Base-by-base conservation (phyloP, 1,140 invertebrate genomes). In the Drosophila sechellia region DNA sequence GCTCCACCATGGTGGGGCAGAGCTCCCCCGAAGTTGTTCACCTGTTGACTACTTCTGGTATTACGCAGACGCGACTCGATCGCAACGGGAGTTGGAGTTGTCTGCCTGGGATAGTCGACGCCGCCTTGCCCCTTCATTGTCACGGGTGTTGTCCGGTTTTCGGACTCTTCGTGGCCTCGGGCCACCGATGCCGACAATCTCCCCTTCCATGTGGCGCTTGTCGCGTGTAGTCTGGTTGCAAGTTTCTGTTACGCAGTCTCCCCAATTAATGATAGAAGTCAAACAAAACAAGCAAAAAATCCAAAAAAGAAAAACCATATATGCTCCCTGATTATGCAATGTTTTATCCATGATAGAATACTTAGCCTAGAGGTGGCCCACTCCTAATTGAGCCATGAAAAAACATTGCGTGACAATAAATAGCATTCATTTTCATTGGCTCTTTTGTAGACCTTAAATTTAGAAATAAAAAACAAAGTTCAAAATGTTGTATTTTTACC, bases 1-100 rank as follows among this genome's bases (percentile, higher is more conserved):
- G 61, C 56, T 40, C 35, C 37, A 17, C 15, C 35, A 22, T 22
- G 20, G 20, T 22, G 20, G 20, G 0, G 20, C 20, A 10, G 20
- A 50, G 48, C 52, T 57, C 45, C 56, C 50, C 63, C 61, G 25
- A 79, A 89, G 79, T 60, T 89, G 83, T 68, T 89, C 83, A 89
- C 84, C 79, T 79, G 83, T 79, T 87, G 75, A 89, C 79, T 77
- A 89, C 83, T 87, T 87, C 83, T 87, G 83, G 83, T 87, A 87
- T 87, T 87, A 87, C 83, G 83, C 83, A 84, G 79, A 53, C 70
- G 48, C 22, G 5, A 17, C 27, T 31, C n/a, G 39, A 63, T 31
- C 42, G 40, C 40, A n/a, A 8, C 43, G 45, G 61, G 54, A 43
- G 39, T 37, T 42, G 63, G 45, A 13, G 60, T 50, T 35, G 59